Base-by-base conservation (phyloP, 1,140 invertebrate genomes). In the Trinorchestia longiramus region DNA sequence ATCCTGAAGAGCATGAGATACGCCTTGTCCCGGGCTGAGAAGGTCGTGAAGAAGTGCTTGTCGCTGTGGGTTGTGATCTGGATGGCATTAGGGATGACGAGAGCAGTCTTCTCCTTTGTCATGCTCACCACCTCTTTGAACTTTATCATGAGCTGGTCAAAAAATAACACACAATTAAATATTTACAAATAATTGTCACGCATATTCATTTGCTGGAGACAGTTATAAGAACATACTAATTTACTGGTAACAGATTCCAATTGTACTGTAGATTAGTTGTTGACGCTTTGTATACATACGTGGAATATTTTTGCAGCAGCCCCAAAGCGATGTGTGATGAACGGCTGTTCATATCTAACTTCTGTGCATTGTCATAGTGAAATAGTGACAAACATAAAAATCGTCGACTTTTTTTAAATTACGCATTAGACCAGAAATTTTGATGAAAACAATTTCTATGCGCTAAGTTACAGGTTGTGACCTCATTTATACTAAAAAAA, bases 41-140 rank as follows among this genome's bases (percentile, higher is more conserved):
- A 99, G 45, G 99, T 99, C 40, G 99, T 99, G 96, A 99, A 98
- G 97, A 99, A 99, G 97, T 98, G 98, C 97, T 99, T 99, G 96
- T 99, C 99, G 42, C 95, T 98, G 96, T 98, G 98, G 41, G 98
- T 99, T 96, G 98, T 98, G 96, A 99, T 98, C 97, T 99, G 98
- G 97, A 99, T 98, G 95, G 99, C 99, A 98, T 99, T 99, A 95
- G 99, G 99, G 97, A 99, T 99, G 41, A 99, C 99, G 97, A 99
- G 97, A 6, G 99, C 99, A 44, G 98, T 99, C 98, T 99, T 99
- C 97, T 99, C 99, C 97, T 99, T 99, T 17, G 99, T 99, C 97
- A 99, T 98, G 92, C 98, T 98, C 0, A 98, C 98, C 53, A 99
- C 98, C 96, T 99, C 99, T 97, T 98, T 99, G 98, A 98, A 99